Evolutionary conservation across 2,797 vertebrate species (phyloP).

Genomic region (Ceyx erithaca): DNA sequence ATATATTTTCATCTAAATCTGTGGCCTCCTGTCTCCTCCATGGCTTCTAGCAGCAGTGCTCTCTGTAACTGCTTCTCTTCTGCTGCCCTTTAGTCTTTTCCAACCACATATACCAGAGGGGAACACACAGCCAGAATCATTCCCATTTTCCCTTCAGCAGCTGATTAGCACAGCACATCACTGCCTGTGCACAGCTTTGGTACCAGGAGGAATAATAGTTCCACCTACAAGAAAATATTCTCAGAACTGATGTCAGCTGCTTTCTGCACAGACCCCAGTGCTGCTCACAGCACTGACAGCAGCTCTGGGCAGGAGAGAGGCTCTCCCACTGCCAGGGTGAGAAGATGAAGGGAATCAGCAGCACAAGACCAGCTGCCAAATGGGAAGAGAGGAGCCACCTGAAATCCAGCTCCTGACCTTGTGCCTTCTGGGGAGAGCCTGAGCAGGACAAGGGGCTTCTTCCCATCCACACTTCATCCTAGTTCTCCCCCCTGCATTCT

Average conservation of each 20-base stretch:
- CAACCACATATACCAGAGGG: not conserved
- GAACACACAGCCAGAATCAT: not conserved
- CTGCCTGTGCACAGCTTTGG: not conserved
- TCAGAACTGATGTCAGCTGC: slow-evolving; percentile 42
- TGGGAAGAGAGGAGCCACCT: not conserved
- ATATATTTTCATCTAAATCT: not conserved
- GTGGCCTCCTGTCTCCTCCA: not conserved
- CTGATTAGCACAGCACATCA: slow-evolving; percentile 16
- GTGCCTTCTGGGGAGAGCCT: not conserved
- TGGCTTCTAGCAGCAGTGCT: not conserved
- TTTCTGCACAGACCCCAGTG: too few relatives aligned
- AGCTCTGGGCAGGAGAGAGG: not conserved
- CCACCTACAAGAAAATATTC: slow-evolving; percentile 64
- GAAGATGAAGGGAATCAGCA: not conserved
- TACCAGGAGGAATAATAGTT: slow-evolving; percentile 35
- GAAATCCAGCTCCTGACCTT: not conserved
- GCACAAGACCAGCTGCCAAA: not conserved
- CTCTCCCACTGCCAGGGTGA: not conserved
- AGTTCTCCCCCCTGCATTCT: not conserved
- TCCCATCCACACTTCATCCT: not conserved
- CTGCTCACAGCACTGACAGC: too few relatives aligned
- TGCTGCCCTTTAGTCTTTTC: slow-evolving; percentile 3
- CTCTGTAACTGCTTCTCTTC: not conserved
- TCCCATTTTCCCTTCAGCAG: slow-evolving; percentile 1
- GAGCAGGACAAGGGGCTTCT: not conserved